phyloP scores from a whole-genome alignment of 2,113 vertebrate species.

The Sterrhoptilus dennistouni region DNA sequence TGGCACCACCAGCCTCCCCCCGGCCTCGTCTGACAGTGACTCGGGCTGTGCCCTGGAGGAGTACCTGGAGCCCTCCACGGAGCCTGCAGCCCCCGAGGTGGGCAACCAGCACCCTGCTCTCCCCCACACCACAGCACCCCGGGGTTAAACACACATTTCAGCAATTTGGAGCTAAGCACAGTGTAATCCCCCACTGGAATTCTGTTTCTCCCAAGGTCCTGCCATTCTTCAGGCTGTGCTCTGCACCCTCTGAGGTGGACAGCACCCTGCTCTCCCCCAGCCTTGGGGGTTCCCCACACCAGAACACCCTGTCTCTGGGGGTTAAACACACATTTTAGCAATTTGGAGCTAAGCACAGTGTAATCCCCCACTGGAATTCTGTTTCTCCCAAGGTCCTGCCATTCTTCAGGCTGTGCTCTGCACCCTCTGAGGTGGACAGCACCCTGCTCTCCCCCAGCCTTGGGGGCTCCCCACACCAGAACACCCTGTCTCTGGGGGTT shows the following conservation, averaged over 20 bases:
- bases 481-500: neutral
- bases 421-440: too few species aligned
- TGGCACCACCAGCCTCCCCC: neutral
- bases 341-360: neutral
- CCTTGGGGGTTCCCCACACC: too few species aligned
- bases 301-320: too few species aligned
- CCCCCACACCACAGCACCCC: too few species aligned
- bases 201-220: too few species aligned
- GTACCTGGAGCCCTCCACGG: neutral
- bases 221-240: neutral
- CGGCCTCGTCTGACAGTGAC: constrained; percentile 45
- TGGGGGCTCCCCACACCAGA: too few species aligned
- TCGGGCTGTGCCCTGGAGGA: constrained; percentile 65
- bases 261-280: neutral
- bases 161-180: too few species aligned
- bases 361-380: neutral
- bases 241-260: neutral
- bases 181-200: too few species aligned
- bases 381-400: neutral
- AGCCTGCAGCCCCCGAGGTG: neutral
- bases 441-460: too few species aligned
- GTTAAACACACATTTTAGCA: neutral
- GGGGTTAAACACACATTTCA: too few species aligned
- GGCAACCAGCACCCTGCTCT: too few species aligned
- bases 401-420: neutral